Base-by-base conservation (phyloP, 1,140 invertebrate genomes). In the Tetragnatha versicolor region DNA sequence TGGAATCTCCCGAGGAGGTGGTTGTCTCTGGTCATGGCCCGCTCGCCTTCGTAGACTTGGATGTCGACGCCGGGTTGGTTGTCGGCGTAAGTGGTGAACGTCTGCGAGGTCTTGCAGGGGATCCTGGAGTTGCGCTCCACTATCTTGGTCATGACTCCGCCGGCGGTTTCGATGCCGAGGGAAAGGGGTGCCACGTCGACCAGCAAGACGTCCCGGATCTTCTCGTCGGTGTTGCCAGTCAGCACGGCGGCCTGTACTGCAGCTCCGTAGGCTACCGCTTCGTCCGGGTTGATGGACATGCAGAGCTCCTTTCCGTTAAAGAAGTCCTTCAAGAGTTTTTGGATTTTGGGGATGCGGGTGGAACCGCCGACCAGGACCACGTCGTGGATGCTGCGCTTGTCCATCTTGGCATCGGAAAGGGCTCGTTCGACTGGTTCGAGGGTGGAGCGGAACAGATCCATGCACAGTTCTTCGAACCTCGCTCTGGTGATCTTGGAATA, bases 311-410 rank as follows among this genome's bases (percentile, higher is more conserved):
- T 92, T 0, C 91, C 97, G 82, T 97, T 97, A 85, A 91, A 91
- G 84, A 90, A 91, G 78, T 91, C 90, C 79, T 89, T 88, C 4
- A 91, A 84, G 1, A 91, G 83, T 79, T 96, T 96, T 87, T 98
- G 97, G 75, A 99, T 94, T 86, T 98, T 98, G 51, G 97, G 97
- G 83, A 99, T 86, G n/a, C 88, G 83, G 29, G 97, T 98, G n/a
- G 97, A 98, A 42, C 97, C 97, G 82, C 97, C 97, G 60, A 99
- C 97, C 33, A 99, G 87, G 35, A 99, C 97, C 82, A 99, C 97
- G 82, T 99, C 97, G 83, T 99, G 91, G 81, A 99, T 94, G 78
- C 91, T 84, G 12, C 72, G 55, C 66, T 86, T 87, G 73, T 85
- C 83, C 33, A 87, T 29, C 68, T 85, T 92, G 3, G 92, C 91